These are phyloP conservation scores for Apocheima hispidaria DNA, from an alignment of 2,888 invertebrate genomes.

Conservation along the genomic window DNA sequence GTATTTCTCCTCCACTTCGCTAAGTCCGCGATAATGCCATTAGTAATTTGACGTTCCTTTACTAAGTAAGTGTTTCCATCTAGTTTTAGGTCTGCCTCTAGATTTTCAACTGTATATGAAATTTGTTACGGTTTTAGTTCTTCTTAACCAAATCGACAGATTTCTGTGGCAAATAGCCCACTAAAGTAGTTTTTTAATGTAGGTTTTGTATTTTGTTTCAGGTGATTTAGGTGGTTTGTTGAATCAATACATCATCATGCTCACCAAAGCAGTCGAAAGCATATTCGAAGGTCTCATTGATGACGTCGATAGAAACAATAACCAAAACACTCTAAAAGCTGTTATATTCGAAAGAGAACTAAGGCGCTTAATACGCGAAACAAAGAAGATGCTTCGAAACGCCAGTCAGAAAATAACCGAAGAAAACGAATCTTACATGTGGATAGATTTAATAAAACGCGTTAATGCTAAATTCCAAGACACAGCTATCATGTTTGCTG, in stretches of 20 bases:
- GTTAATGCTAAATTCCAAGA: constrained; percentile 13
- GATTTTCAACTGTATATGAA: not conserved
- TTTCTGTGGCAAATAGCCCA: not conserved
- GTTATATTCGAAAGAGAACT: constrained; percentile 11
- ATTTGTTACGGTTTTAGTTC: not conserved
- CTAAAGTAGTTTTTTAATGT: too few species aligned
- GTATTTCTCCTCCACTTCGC: too few species aligned
- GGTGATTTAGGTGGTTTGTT: not conserved
- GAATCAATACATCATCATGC: constrained; percentile 1
- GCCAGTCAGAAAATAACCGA: constrained; percentile 4
- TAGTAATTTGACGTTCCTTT: too few species aligned
- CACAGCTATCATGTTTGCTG: not conserved
- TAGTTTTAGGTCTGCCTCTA: not conserved
- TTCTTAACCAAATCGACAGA: not conserved
- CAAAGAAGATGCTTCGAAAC: constrained; percentile 3
- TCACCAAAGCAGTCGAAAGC: constrained; percentile 9
- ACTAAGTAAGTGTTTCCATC: not conserved
- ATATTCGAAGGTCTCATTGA: not conserved
- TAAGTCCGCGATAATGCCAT: too few species aligned
- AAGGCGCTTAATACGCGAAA: not conserved
- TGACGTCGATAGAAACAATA: not conserved
- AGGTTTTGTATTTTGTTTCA: not conserved
- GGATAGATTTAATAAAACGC: constrained; percentile 11
- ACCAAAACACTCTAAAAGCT: not conserved
- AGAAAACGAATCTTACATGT: not conserved